phyloP scores from a whole-genome alignment of 2,797 vertebrate genomes.

The Acrossocheilus fasciatus region DNA sequence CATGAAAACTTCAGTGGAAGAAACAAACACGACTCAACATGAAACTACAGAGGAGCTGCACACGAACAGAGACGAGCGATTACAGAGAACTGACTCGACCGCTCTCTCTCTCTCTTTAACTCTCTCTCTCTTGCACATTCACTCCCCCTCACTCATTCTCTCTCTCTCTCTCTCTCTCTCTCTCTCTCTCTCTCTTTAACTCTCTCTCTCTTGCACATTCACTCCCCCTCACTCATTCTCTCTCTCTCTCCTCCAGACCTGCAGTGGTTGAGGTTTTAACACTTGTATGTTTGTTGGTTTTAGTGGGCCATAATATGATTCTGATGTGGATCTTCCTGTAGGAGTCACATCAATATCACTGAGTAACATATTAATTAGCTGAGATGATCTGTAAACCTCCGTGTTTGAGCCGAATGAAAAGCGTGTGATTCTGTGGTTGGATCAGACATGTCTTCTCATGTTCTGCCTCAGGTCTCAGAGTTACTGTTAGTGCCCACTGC shows the following conservation, averaged over 20 bases:
- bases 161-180: too few relatives aligned
- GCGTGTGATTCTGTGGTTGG: not conserved
- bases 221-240: too few relatives aligned
- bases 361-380: not conserved
- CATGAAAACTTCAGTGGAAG: not conserved
- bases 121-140: not conserved
- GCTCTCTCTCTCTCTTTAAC: not conserved
- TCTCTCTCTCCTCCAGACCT: not conserved
- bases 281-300: constrained; percentile 27
- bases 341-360: too few relatives aligned
- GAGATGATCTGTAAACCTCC: not conserved
- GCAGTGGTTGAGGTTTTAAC: constrained; percentile 20
- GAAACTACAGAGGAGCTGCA: constrained; percentile 1
- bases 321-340: not conserved
- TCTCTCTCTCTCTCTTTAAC: not conserved
- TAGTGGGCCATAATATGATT: not conserved
- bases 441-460: not conserved
- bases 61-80: not conserved
- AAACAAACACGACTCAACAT: constrained; percentile 33
- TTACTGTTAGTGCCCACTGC: not conserved
- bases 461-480: constrained; percentile 2
- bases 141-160: too few relatives aligned
- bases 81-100: not conserved
- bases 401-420: too few relatives aligned
- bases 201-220: not conserved